A percentile compares a stretch with the other conserved stretches of the same genome.
Conservation (phyloP, 2,888 invertebrate genomes). For the Cancer borealis region DNA sequence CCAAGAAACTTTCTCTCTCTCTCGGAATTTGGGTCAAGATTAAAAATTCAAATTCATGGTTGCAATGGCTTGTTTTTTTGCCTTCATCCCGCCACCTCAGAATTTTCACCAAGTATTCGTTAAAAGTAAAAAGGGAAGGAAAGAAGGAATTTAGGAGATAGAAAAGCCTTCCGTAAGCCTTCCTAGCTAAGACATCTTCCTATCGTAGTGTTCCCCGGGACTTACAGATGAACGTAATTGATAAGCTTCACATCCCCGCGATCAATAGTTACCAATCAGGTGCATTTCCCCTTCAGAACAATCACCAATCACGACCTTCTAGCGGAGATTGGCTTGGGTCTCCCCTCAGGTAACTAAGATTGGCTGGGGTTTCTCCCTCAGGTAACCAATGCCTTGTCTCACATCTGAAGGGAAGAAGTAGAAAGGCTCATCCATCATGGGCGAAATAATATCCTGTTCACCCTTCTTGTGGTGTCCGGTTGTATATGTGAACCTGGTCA, state of each 20-base stretch:
- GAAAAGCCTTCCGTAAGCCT: neutral
- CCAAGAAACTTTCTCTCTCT: neutral
- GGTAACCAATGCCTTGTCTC: neutral
- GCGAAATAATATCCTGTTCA: neutral
- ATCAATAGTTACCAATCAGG: neutral
- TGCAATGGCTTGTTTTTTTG: neutral
- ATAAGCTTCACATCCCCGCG: neutral
- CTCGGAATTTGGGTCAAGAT: neutral
- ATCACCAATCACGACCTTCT: neutral
- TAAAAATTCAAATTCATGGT: neutral
- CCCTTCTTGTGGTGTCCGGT: neutral
- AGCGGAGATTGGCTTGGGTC: neutral
- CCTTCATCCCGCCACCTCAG: neutral
- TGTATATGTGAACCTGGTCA: no score
- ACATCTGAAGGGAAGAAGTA: neutral
- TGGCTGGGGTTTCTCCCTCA: neutral
- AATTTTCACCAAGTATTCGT: neutral
- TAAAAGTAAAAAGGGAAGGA: neutral
- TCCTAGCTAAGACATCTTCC: neutral
- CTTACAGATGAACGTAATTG: neutral
- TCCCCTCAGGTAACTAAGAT: neutral
- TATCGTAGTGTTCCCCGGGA: no score
- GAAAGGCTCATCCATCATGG: neutral
- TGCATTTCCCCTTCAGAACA: neutral
- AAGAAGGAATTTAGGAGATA: neutral